Percentiles rank a stretch among this genome's conserved stretches.
Conservation (phyloP, 2,888 invertebrate genomes). For the Cheilosia vernalis region DNA sequence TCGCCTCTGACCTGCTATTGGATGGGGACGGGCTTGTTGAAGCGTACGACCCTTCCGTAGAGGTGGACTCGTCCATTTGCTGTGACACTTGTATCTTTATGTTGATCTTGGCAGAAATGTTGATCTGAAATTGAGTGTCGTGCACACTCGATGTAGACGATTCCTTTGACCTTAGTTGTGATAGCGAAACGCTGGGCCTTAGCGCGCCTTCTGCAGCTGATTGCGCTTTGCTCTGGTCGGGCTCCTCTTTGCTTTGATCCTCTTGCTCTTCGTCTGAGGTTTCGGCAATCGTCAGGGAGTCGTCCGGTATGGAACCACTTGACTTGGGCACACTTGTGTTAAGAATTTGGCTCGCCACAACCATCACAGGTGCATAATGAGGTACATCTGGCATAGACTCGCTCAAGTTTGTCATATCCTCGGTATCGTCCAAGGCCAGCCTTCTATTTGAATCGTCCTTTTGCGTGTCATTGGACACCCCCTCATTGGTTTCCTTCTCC, state of each 20-base stretch:
- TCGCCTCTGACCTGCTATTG: conserved; percentile 22
- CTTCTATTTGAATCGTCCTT: conserved; percentile 31
- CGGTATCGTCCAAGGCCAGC: conserved; percentile 76
- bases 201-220: neutral
- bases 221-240: too few species aligned
- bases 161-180: conserved; percentile 2
- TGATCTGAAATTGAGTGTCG: conserved; percentile 78
- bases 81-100: conserved; percentile 81
- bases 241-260: neutral
- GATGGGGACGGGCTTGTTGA: conserved; percentile 28
- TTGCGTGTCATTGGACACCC: neutral
- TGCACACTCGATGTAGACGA: conserved; percentile 34
- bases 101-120: conserved; percentile 82
- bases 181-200: conserved; percentile 28
- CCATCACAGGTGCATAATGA: conserved; percentile 49
- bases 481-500: conserved; percentile 30
- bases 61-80: conserved; percentile 45
- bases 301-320: conserved; percentile 75
- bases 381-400: conserved; percentile 22
- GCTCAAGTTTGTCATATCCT: conserved; percentile 62
- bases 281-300: conserved; percentile 80
- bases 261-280: conserved; percentile 78
- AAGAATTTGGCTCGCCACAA: conserved; percentile 12
- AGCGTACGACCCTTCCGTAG: conserved; percentile 1
- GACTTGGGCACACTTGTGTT: conserved; percentile 46